These are phyloP conservation scores for Lasiurus cinereus DNA, from an alignment of 2,113 vertebrate genomes.

Conservation along the genomic window DNA sequence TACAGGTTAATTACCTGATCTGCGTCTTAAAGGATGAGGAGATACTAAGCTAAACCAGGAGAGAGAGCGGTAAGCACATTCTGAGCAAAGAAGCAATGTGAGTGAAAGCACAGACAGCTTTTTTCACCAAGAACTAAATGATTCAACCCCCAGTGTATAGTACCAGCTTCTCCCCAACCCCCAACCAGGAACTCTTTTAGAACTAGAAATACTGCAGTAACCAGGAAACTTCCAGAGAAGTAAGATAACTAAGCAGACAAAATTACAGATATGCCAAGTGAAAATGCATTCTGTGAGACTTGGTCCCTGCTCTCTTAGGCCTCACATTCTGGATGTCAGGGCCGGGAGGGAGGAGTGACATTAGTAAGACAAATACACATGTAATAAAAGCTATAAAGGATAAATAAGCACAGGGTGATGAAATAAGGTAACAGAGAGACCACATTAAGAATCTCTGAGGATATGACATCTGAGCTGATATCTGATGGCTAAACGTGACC, in stretches of 20 bases:
- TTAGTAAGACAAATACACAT: neutral
- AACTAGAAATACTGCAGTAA: neutral
- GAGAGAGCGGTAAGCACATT: neutral
- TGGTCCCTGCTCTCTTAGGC: neutral
- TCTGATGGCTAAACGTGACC: neutral
- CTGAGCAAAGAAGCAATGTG: constrained; percentile 26
- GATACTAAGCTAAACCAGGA: neutral
- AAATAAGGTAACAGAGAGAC: neutral
- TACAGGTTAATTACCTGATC: constrained; percentile 12
- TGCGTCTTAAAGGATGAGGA: constrained; percentile 13
- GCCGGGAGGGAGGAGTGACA: neutral
- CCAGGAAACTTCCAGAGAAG: constrained; percentile 19
- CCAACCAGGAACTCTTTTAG: neutral
- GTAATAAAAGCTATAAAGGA: neutral
- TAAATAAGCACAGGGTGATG: neutral
- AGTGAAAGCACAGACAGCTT: neutral
- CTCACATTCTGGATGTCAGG: neutral
- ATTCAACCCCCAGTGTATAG: neutral
- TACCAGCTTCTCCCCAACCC: neutral
- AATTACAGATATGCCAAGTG: neutral
- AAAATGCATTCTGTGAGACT: neutral
- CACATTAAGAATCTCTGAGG: neutral
- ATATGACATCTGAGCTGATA: neutral
- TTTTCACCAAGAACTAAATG: neutral
- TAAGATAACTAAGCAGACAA: neutral